Base-by-base conservation (phyloP, 2,113 vertebrate genomes). In the Apodemus speciosus region DNA sequence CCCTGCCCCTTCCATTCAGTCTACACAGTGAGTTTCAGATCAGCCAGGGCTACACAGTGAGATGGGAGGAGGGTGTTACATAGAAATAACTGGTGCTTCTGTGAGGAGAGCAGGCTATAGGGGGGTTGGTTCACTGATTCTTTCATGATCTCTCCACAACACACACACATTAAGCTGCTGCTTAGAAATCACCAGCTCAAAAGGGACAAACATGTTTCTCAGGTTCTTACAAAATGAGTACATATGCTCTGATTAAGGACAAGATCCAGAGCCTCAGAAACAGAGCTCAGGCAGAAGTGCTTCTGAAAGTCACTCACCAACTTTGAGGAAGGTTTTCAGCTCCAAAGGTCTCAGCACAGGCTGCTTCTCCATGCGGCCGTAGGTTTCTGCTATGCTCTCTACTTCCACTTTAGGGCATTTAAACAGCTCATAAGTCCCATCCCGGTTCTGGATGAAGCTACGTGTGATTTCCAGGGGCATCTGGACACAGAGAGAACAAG, bases 321-420 rank as follows among this genome's bases (percentile, higher is more conserved):
- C 99, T 99, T 98, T 99, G 89, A 99, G 98, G 96, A 99, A 99
- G 32, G 99, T 99, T 97, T 99, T 98, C 53, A 99, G 98, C 97
- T 99, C 99, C 98, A 99, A 97, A 2, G 99, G 99, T 51, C 99
- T 98, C 85, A 99, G 98, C 4, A 98, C 97, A 2, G 98, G 99
- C 4, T 99, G 98, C 32, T 98, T 98, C 77, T 99, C 99, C 2
- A 97, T 84, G 30, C 97, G 96, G 1, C 98, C 98, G 2, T 96
- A 98, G 0, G 97, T 97, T 80, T 99, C 98, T 2, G 97, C 97
- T 40, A 98, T 97, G 46, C 97, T 97, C 81, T 99, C 98, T n/a
- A 98, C 98, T n/a, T 97, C 98, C 49, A 98, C 98, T 32, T 98
- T 98, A 0, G 98, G 99, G 77, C 98, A 99, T 80, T 93, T 97